A percentile compares a stretch with the other conserved stretches of the same genome.
Conservation (phyloP, 2,797 vertebrate species). For the Staurois parvus region DNA sequence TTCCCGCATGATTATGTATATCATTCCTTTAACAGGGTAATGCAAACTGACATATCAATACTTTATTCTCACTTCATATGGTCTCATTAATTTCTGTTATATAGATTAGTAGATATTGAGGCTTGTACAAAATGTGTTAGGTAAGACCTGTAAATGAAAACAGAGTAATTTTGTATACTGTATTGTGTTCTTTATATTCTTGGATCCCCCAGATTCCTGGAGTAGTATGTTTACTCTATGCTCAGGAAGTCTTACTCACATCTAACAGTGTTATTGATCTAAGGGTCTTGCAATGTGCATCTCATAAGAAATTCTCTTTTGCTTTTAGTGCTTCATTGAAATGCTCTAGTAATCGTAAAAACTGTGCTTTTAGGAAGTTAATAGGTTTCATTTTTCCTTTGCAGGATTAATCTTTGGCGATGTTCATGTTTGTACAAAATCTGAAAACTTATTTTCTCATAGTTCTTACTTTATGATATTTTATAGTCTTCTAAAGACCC, state of each 20-base stretch:
- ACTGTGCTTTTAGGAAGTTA: slow-evolving; percentile 56
- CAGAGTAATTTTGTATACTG: slow-evolving; percentile 43
- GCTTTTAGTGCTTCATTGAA: slow-evolving; percentile 57
- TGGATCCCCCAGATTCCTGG: slow-evolving; percentile 38
- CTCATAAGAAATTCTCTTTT: slow-evolving; percentile 50
- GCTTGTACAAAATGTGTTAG: neutral
- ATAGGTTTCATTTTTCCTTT: slow-evolving; percentile 52
- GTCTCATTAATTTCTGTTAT: slow-evolving; percentile 26
- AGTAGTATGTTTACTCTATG: slow-evolving; percentile 56
- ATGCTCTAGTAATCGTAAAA: neutral
- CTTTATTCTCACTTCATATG: slow-evolving; percentile 12
- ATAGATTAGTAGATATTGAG: slow-evolving; percentile 18
- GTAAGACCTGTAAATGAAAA: neutral
- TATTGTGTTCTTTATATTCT: slow-evolving; percentile 53
- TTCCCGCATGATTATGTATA: slow-evolving; percentile 29
- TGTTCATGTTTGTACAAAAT: slow-evolving; percentile 40
- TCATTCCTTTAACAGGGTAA: slow-evolving; percentile 1
- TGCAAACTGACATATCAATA: slow-evolving; percentile 22
- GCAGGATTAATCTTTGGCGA: slow-evolving; percentile 44
- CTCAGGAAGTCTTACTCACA: slow-evolving; percentile 63
- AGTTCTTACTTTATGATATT: neutral
- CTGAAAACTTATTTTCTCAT: neutral
- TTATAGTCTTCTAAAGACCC: slow-evolving; percentile 45
- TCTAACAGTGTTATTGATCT: slow-evolving; percentile 50
- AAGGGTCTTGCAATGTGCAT: slow-evolving; percentile 58